Base-by-base conservation (phyloP, 2,888 invertebrate species). In the Pachydiplax longipennis region DNA sequence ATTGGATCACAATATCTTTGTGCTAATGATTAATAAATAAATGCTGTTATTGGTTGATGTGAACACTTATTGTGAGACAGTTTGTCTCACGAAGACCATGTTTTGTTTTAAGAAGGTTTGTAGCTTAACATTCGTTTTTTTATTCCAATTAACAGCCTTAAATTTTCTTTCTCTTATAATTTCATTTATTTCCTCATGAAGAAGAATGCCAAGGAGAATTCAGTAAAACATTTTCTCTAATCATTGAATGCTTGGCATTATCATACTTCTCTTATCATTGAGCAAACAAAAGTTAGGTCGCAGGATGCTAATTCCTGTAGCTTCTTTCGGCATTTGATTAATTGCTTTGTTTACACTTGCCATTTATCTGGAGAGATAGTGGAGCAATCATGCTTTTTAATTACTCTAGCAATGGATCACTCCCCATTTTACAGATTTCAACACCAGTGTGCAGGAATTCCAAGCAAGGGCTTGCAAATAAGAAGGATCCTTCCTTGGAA, bases 11-110 rank as follows among this genome's bases (percentile, higher is more conserved):
- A 61, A 35, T 37, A 61, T 37, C n/a, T 61, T 61, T 87, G 61
- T 87, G 87, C 61, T 87, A 37, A 87, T 87, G 87, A 87, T 87
- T 87, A 87, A 87, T 87, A 87, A 87, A 87, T 87, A 87, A 87
- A 87, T 87, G 61, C 58, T 61, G 22, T 87, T 61, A 53, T 61
- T 61, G 61, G 61, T 35, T 87, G 87, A 87, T 61, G 35, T 87
- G 35, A 65, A 87, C 53, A 53, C 87, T 87, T 87, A 87, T 87
- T 83, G 58, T 87, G 87, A 87, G 48, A 65, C 87, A 87, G 53
- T n/a, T 35, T 61, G 87, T 37, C 61, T 87, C 87, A 87, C 61
- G 87, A 58, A 61, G 65, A 87, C 87, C 65, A 65, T 87, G 37
- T 87, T 87, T 31, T 87, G 82, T 87, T 61, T 87, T 10, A 15